Evolutionary conservation across 2,113 vertebrate genomes (phyloP), one percentile per base, ranked within the genome.

Genomic region (Sardina pilchardus): DNA sequence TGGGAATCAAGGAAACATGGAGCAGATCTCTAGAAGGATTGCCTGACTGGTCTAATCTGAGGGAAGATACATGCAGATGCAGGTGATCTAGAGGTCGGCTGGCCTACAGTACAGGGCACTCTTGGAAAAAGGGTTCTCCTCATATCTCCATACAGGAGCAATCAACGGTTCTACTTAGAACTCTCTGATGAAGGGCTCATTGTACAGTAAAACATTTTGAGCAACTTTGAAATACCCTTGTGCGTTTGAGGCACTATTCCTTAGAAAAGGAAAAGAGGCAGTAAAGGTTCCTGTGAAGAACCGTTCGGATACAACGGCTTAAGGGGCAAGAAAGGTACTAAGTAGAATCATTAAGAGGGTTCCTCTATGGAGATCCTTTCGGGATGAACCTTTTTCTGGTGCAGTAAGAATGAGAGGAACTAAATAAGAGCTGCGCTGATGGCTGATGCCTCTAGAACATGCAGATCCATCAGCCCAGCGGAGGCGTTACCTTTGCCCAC

Each of bases 401-500:
- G 63, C 14, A n/a, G n/a, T 67, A 26, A 30, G 63, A 67, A 3
- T 67, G 24, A 30, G 63, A 21, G 21, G 56, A n/a, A n/a, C 56
- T 71, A 71, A n/a, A 21, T 71, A 71, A 71, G 63, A 78, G 30
- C 71, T 78, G 71, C 14, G 17, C 71, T 36, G 30, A 17, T 30
- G 44, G 59, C 71, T 82, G 75, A 87, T 50, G 81, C 44, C 42
- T 6, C n/a, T 50, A 36, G n/a, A 67, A 86, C 95, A 95, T 95
- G 95, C 94, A 92, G 89, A 82, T 30, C 67, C 87, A 90, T 93
- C 90, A 85, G 86, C 19, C 87, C 89, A 88, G 34, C 1, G 30
- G 26, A 83, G 45, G 92, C 92, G 91, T 98, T 98, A 99, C 97
- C 97, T 99, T 98, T 97, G 95, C 95, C 96, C 94, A 94, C 90